A percentile compares a stretch with the other conserved stretches of the same genome.
Evolutionary conservation across 2,113 vertebrate genomes (phyloP).

Genomic region (Gavialis gangeticus): DNA sequence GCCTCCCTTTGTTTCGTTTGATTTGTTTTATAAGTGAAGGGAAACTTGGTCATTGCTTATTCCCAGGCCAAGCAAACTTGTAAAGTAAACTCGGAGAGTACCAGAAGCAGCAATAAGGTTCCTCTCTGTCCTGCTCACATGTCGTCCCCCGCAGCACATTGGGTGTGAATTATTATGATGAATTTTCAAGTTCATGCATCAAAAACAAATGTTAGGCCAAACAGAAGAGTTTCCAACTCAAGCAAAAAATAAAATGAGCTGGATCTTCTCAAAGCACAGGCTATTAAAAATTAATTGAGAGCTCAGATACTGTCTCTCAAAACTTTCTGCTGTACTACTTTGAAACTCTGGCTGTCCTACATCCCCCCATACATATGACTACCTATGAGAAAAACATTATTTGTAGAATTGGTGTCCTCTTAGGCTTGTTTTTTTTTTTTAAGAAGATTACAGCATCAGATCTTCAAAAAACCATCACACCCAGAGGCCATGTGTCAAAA

Average conservation of each 20-base stretch:
- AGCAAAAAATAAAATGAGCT: slow-evolving; percentile 32
- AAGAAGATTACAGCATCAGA: background rate
- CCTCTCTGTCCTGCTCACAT: background rate
- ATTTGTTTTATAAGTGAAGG: background rate
- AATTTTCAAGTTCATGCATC: slow-evolving; percentile 32
- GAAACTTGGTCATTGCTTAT: background rate
- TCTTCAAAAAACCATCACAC: rapidly evolving
- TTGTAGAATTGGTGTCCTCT: background rate
- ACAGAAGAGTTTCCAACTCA: background rate
- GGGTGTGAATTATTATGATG: background rate
- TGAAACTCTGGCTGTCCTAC: background rate
- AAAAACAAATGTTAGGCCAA: slow-evolving; percentile 27
- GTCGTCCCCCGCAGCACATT: background rate
- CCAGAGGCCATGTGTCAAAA: background rate
- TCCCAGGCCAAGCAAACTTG: background rate
- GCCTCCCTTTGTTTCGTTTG: background rate
- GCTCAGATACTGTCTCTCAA: background rate
- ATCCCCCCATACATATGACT: background rate
- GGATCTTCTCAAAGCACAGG: slow-evolving; percentile 42
- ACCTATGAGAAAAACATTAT: background rate
- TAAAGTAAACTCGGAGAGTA: background rate
- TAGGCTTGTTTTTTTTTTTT: background rate
- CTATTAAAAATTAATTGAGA: background rate
- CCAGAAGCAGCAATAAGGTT: background rate
- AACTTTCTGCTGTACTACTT: background rate